Percentiles rank a stretch among this genome's conserved stretches.
Evolutionary conservation across 2,888 invertebrate species (phyloP).

Genomic region (Volucella inanis): DNA sequence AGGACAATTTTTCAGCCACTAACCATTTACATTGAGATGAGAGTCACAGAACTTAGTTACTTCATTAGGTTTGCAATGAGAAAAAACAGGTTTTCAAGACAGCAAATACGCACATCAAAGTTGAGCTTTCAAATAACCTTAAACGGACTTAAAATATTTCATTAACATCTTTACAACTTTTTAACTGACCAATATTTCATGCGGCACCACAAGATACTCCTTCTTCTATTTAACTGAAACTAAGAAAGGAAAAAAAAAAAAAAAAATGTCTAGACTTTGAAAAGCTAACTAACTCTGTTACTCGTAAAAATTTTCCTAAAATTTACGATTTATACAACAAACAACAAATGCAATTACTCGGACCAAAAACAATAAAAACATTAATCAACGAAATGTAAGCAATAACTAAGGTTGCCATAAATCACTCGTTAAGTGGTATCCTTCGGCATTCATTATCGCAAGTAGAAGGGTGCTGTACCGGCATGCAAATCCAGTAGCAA

Average conservation of each 20-base stretch:
- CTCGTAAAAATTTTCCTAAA: slow-evolving; percentile 20
- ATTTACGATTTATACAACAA: slow-evolving; percentile 52
- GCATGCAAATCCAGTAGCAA: slow-evolving; percentile 52
- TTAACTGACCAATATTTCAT: too few species aligned
- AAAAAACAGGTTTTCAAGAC: too few species aligned
- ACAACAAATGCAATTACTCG: slow-evolving; percentile 46
- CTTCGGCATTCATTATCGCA: slow-evolving; percentile 65
- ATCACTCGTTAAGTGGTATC: slow-evolving; percentile 69
- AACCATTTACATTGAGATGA: too few species aligned
- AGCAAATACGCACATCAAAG: too few species aligned
- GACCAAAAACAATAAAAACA: slow-evolving; percentile 69
- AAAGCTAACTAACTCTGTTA: slow-evolving; percentile 52
- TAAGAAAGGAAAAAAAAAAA: background rate
- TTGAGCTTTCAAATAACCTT: too few species aligned
- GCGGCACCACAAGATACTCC: too few species aligned
- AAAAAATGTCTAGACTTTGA: slow-evolving; percentile 45
- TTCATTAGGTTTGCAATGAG: too few species aligned
- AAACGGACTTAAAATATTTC: too few species aligned
- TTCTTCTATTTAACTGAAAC: background rate
- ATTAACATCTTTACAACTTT: too few species aligned
- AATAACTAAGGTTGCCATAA: slow-evolving; percentile 70
- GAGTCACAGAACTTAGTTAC: too few species aligned
- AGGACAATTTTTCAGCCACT: too few species aligned
- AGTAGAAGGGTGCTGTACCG: slow-evolving; percentile 53
- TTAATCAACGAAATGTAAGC: slow-evolving; percentile 73